These are phyloP conservation scores for Drosophila flavopinicola DNA, from an alignment of 2,888 invertebrate species.

Conservation along the genomic window DNA sequence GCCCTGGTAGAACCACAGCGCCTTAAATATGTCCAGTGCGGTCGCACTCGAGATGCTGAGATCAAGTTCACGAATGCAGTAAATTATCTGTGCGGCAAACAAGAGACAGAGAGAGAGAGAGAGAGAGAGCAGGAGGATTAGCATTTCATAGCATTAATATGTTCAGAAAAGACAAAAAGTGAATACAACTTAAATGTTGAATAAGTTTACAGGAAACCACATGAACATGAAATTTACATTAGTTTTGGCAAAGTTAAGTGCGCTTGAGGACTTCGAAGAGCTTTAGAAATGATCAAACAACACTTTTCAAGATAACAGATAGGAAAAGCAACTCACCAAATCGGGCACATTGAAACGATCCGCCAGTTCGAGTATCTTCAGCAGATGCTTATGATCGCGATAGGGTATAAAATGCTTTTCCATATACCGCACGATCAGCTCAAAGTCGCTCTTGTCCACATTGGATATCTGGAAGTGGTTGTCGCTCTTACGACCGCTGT, in stretches of 20 bases:
- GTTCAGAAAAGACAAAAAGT: no score
- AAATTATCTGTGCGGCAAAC: slow-evolving; percentile 78
- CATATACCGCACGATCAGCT: slow-evolving; percentile 83
- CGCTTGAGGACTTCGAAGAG: no score
- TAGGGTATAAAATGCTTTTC: slow-evolving; percentile 84
- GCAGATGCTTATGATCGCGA: slow-evolving; percentile 83
- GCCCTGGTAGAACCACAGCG: slow-evolving; percentile 84
- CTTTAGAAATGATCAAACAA: no score
- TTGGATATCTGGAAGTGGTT: slow-evolving; percentile 84
- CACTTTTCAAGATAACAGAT: no score
- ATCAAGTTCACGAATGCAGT: slow-evolving; percentile 84
- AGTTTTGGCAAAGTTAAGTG: no score
- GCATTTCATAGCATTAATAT: no score
- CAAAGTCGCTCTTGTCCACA: slow-evolving; percentile 83
- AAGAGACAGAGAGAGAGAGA: no score
- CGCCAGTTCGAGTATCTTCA: slow-evolving; percentile 83
- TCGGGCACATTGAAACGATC: slow-evolving; percentile 84
- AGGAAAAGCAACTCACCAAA: slow-evolving; percentile 70
- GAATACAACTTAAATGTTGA: no score
- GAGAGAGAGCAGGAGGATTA: neutral
- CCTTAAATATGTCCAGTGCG: slow-evolving; percentile 83
- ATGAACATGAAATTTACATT: no score
- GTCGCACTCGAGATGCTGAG: slow-evolving; percentile 83
- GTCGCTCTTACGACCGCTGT: slow-evolving; percentile 83
- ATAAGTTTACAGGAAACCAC: no score